Conservation (phyloP, 2,113 vertebrate species). For the Chrysemys picta region DNA sequence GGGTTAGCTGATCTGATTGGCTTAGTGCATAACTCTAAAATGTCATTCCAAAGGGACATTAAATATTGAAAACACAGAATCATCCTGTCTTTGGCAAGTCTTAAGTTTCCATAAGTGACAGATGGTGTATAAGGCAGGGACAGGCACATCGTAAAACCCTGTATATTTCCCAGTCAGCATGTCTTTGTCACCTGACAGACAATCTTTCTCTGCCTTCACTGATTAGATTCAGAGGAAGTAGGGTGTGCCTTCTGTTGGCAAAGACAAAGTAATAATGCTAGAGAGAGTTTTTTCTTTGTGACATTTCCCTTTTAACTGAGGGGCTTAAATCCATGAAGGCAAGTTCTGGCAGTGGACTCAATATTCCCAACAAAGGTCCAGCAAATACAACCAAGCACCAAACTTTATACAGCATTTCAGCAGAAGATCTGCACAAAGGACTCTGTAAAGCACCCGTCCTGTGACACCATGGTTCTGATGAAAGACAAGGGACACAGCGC, state of each 20-base stretch:
- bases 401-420: neutral
- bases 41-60: conserved; percentile 63
- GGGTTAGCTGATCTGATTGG: neutral
- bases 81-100: conserved; percentile 41
- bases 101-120: conserved; percentile 66
- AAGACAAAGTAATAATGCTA: conserved; percentile 16
- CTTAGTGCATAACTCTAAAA: conserved; percentile 36
- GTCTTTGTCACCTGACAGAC: conserved; percentile 58
- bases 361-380: neutral
- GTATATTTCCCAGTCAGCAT: conserved; percentile 11
- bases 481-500: neutral
- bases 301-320: conserved; percentile 20
- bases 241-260: conserved; percentile 59
- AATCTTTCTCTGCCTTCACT: neutral
- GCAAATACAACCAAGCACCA: neutral
- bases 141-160: conserved; percentile 53
- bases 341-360: neutral
- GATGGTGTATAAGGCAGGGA: conserved; percentile 56
- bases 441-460: accelerated
- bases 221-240: conserved; percentile 64
- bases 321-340: neutral
- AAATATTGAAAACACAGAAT: conserved; percentile 69
- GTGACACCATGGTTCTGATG: conserved; percentile 21
- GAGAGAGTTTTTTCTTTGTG: neutral
- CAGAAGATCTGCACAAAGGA: neutral